Percentiles rank a stretch among this genome's conserved stretches.
phyloP scores from a whole-genome alignment of 1,140 invertebrate species.

The Aleiodes sp. region DNA sequence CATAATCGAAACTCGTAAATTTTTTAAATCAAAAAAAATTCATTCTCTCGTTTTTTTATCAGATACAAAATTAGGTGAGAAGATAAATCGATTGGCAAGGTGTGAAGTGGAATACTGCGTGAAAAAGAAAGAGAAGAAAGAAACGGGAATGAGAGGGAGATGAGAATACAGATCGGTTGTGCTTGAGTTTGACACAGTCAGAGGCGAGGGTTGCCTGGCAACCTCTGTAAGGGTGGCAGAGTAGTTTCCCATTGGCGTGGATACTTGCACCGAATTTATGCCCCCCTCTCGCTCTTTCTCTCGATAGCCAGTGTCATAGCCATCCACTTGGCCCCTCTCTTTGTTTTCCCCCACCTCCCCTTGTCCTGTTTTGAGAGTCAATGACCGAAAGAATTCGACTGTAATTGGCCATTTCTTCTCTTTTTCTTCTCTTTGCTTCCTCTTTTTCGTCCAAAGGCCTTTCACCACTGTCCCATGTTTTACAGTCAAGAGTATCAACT shows the following conservation, averaged over 20 bases:
- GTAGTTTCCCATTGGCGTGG: slow-evolving; percentile 54
- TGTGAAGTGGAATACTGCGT: slow-evolving; percentile 36
- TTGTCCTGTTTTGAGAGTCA: slow-evolving; percentile 38
- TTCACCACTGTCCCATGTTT: no score
- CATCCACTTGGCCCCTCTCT: neutral
- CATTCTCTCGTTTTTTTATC: neutral
- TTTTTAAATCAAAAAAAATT: no score
- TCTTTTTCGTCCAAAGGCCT: no score
- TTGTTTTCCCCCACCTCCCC: neutral
- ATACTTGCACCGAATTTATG: slow-evolving; percentile 58
- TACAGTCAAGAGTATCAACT: neutral
- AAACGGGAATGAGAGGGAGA: slow-evolving; percentile 16
- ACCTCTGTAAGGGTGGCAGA: slow-evolving; percentile 53
- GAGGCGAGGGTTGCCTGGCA: slow-evolving; percentile 60
- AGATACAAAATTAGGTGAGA: neutral
- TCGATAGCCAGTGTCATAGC: slow-evolving; percentile 19
- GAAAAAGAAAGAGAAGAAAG: slow-evolving; percentile 2
- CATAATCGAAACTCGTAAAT: no score
- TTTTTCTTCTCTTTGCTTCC: neutral
- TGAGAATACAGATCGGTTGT: slow-evolving; percentile 38
- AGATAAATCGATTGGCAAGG: slow-evolving; percentile 26
- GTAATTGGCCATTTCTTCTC: slow-evolving; percentile 25
- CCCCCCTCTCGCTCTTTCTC: no score
- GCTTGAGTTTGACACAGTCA: slow-evolving; percentile 63
- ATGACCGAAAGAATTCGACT: slow-evolving; percentile 43